These are phyloP conservation scores for Nestor notabilis DNA, from an alignment of 2,113 vertebrate genomes.

Conservation along the genomic window DNA sequence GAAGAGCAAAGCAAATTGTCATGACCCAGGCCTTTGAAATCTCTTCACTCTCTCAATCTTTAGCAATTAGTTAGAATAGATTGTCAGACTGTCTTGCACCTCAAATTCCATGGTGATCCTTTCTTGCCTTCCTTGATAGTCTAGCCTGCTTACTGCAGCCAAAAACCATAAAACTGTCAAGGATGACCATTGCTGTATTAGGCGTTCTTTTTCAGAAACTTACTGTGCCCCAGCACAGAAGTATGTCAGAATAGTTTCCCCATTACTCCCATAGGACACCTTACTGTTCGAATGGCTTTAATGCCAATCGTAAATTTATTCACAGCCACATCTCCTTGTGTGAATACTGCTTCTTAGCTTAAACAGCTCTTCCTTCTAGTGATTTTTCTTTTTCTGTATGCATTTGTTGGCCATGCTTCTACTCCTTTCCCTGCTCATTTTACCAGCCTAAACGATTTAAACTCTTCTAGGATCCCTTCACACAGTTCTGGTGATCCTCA, in stretches of 20 bases:
- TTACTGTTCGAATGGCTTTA: neutral
- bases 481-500: neutral
- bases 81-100: neutral
- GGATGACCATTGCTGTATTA: neutral
- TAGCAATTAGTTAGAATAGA: neutral
- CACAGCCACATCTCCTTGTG: neutral
- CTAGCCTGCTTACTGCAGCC: neutral
- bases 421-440: neutral
- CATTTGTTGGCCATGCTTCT: neutral
- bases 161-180: neutral
- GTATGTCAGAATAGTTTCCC: neutral
- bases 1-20: neutral
- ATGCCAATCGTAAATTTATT: neutral
- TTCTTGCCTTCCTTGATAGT: neutral
- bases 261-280: neutral
- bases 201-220: neutral
- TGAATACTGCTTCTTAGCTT: neutral
- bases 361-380: neutral
- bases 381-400: neutral
- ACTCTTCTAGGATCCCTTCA: neutral
- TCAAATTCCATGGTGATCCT: neutral
- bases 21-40: neutral
- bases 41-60: neutral
- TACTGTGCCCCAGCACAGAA: neutral
- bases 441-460: neutral